phyloP scores from a whole-genome alignment of 2,113 vertebrate genomes.

The Myxocyprinus asiaticus region DNA sequence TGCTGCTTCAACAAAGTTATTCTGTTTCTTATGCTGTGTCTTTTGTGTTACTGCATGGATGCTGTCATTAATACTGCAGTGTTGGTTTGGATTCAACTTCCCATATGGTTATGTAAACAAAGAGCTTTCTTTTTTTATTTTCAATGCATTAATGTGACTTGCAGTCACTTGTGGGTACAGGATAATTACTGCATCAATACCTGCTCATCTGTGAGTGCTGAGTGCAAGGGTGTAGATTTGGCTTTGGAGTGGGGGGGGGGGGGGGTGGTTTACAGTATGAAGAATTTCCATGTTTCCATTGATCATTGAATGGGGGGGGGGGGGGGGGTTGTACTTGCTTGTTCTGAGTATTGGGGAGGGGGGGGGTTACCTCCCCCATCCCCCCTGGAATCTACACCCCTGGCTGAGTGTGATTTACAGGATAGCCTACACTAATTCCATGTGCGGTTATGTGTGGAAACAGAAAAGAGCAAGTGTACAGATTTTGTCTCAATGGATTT shows the following conservation, averaged over 20 bases:
- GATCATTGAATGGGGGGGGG: too few relatives aligned
- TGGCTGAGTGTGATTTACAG: too few relatives aligned
- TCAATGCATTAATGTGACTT: background rate
- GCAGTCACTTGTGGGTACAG: background rate
- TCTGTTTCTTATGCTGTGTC: too few relatives aligned
- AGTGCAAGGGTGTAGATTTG: too few relatives aligned
- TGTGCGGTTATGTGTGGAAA: background rate
- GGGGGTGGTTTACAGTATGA: too few relatives aligned
- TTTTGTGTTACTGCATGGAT: background rate
- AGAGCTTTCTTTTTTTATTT: constrained; percentile 1
- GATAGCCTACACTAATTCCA: background rate
- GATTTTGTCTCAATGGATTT: background rate
- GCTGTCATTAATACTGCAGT: constrained; percentile 9
- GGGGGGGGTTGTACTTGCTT: background rate
- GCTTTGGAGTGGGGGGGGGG: too few relatives aligned
- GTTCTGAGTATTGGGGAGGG: too few relatives aligned
- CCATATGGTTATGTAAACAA: constrained; percentile 33
- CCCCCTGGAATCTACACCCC: too few relatives aligned
- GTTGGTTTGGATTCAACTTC: constrained; percentile 33
- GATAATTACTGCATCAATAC: constrained; percentile 14
- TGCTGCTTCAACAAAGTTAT: too few relatives aligned
- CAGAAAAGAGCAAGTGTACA: background rate
- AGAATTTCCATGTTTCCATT: too few relatives aligned
- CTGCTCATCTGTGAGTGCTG: background rate
- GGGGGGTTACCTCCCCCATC: too few relatives aligned